A percentile compares a stretch with the other conserved stretches of the same genome.
Conservation (phyloP, 2,113 vertebrate species). For the Phalacrocorax carbo region DNA sequence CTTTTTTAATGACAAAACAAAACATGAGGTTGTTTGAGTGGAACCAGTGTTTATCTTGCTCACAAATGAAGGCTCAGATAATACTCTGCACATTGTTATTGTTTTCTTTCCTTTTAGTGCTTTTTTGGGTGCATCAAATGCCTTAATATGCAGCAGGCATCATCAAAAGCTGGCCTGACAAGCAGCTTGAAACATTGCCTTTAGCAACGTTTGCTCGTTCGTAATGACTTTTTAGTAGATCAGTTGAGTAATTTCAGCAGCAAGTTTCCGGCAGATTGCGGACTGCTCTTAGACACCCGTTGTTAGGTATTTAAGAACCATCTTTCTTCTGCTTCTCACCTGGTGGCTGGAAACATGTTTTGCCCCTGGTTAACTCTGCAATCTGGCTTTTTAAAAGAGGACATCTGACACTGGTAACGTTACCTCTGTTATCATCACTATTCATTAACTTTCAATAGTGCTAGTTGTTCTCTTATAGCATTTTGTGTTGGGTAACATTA, state of each 20-base stretch:
- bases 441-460: background rate
- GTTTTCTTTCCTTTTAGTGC: background rate
- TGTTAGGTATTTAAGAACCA: background rate
- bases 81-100: background rate
- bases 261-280: background rate
- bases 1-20: background rate
- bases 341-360: background rate
- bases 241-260: constrained; percentile 10
- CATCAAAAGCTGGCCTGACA: background rate
- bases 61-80: background rate
- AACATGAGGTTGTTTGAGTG: background rate
- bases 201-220: background rate
- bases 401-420: background rate
- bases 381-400: background rate
- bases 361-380: background rate
- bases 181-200: background rate
- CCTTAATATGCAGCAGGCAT: background rate
- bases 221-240: constrained; percentile 10
- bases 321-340: background rate
- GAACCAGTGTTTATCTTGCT: background rate
- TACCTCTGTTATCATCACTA: background rate
- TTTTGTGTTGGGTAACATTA: background rate
- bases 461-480: background rate
- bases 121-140: background rate
- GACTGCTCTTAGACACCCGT: background rate